Base-by-base conservation (phyloP, 2,113 vertebrate species). In the Desmodus rotundus region DNA sequence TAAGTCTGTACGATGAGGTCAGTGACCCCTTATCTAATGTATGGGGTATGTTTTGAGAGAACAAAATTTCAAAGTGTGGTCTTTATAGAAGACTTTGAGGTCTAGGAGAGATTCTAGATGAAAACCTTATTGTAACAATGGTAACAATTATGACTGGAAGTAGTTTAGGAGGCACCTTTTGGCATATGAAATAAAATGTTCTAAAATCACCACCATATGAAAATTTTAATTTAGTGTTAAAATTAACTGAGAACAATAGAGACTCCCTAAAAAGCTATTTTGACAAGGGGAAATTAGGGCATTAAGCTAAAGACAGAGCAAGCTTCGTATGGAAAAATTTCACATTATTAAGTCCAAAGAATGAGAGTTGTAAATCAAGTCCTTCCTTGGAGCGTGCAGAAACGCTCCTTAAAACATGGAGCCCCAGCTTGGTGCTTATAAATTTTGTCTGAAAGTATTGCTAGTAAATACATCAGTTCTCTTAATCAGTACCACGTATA, bases 161-260 rank as follows among this genome's bases (percentile, higher is more conserved):
- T 84, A 33, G 65, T 61, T 94, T 92, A 96, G 81, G 61, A 87
- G 81, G 45, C 58, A 61, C 87, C 70, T 84, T 95, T 80, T 77
- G 89, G 91, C 70, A 80, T 58, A 70, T 6, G 45, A 92, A 89
- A 84, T 58, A 93, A 96, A 89, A 50, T 83, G 78, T 89, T 95
- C 93, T 87, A 76, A 96, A 95, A 94, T 95, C 95, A 95, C 70
- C 95, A 95, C 85, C 83, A 95, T 81, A 93, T 68, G 87, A 95
- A 95, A 47, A 61, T 97, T 97, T 94, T 94, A 96, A 89, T 93
- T 97, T 96, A 83, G 87, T 96, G 93, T 97, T 97, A 87, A 95
- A 93, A 96, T 93, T 91, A 89, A 93, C 96, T 77, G 91, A 93
- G 92, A 97, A 95, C 93, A 96, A 78, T 80, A 78, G 86, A 70